Evolutionary conservation across 2,797 vertebrate species (phyloP).

Genomic region (Cottoperca gobio): DNA sequence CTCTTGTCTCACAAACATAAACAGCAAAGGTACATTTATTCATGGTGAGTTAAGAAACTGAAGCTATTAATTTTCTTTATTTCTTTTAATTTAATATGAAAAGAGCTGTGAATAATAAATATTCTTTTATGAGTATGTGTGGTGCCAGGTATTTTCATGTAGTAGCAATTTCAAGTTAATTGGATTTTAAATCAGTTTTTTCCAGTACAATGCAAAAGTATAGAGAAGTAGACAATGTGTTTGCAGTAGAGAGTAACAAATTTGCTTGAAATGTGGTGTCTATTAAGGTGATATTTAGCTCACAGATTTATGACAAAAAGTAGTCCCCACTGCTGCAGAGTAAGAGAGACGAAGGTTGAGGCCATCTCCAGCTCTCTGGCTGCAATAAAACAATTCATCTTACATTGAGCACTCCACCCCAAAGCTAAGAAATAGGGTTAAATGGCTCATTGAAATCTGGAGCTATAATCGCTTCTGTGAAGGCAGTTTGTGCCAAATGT

Average conservation of each 20-base stretch:
- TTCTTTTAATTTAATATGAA: constrained; percentile 9
- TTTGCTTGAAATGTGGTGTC: not conserved
- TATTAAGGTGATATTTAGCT: not conserved
- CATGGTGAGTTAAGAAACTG: not conserved
- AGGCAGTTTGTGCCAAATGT: constrained; percentile 62
- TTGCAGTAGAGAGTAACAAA: not conserved
- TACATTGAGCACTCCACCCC: constrained; percentile 21
- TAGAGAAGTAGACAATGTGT: not conserved
- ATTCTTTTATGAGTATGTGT: not conserved
- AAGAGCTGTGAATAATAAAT: constrained; percentile 16
- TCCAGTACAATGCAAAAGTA: not conserved
- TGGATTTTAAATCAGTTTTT: not conserved
- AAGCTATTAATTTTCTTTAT: not conserved
- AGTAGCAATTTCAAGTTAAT: not conserved
- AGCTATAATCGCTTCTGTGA: constrained; percentile 66
- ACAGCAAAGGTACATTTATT: constrained; percentile 17
- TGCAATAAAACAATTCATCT: constrained; percentile 60
- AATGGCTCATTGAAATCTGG: constrained; percentile 59
- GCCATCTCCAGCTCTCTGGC: constrained; percentile 17
- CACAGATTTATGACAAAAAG: not conserved
- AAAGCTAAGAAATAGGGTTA: constrained; percentile 49
- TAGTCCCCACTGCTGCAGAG: not conserved
- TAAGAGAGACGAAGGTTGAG: constrained; percentile 8
- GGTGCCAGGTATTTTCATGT: not conserved
- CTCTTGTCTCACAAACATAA: constrained; percentile 40